Evolutionary conservation across 1,140 invertebrate genomes (phyloP).

Genomic region (Gryon sp.): DNA sequence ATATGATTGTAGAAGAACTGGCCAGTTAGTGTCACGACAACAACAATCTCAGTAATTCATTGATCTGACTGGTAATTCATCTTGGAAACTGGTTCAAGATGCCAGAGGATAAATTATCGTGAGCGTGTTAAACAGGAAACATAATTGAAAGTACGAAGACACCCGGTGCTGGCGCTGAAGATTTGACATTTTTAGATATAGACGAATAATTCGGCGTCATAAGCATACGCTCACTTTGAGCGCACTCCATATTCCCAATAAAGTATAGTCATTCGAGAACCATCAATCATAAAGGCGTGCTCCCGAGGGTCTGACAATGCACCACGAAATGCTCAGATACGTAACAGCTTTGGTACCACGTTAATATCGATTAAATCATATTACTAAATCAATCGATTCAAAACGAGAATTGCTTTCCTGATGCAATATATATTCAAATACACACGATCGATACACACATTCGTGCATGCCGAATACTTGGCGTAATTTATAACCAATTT

Average conservation of each 20-base stretch:
- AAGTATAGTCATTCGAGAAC: constrained; percentile 64
- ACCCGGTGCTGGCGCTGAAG: neutral
- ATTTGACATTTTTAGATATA: constrained; percentile 26
- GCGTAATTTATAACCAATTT: constrained; percentile 51
- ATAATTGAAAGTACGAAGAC: constrained; percentile 28
- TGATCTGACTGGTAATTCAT: constrained; percentile 25
- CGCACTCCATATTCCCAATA: constrained; percentile 55
- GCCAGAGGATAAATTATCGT: constrained; percentile 21
- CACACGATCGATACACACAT: constrained; percentile 20
- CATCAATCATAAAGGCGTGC: constrained; percentile 64
- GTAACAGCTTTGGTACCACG: constrained; percentile 65
- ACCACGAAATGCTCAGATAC: constrained; percentile 53
- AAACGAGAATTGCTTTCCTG: constrained; percentile 46
- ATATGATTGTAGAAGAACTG: constrained; percentile 11
- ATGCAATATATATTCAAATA: constrained; percentile 56
- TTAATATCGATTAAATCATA: constrained; percentile 66
- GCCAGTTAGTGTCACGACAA: constrained; percentile 5
- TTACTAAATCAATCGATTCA: constrained; percentile 61
- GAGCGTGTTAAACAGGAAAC: constrained; percentile 3
- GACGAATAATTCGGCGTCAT: constrained; percentile 34
- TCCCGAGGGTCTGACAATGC: constrained; percentile 54
- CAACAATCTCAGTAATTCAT: constrained; percentile 31
- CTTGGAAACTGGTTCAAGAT: constrained; percentile 25
- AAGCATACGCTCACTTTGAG: constrained; percentile 43
- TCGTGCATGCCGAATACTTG: neutral